Conservation (phyloP, 1,140 invertebrate species). For the Drosophila sechellia region DNA sequence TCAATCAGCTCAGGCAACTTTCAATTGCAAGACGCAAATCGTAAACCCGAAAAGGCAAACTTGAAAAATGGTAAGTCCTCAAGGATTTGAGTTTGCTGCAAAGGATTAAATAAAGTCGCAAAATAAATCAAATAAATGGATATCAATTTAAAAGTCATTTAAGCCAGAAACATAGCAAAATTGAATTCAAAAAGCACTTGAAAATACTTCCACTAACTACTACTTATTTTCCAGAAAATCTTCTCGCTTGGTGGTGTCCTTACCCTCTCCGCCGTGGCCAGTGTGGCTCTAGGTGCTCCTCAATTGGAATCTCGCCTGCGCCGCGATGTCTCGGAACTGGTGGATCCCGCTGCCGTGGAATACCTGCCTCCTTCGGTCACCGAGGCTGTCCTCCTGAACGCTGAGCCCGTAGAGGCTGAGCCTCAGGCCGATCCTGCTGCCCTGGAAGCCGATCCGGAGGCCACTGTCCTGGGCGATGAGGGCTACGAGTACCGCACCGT, state of each 20-base stretch:
- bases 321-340: slow-evolving; percentile 65
- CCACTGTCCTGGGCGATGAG: slow-evolving; percentile 49
- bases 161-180: background rate
- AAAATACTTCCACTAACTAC: background rate
- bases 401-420: slow-evolving; percentile 12
- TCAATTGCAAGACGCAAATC: slow-evolving; percentile 69
- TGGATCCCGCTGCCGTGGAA: slow-evolving; percentile 45
- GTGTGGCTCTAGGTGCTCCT: slow-evolving; percentile 61
- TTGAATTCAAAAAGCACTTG: background rate
- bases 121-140: background rate
- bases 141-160: background rate
- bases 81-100: slow-evolving; percentile 1
- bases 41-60: slow-evolving; percentile 27
- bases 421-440: slow-evolving; percentile 9
- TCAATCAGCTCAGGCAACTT: slow-evolving; percentile 72
- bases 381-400: slow-evolving; percentile 22
- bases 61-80: slow-evolving; percentile 42
- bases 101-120: background rate
- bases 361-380: slow-evolving; percentile 53
- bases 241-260: slow-evolving; percentile 63
- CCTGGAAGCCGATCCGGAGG: slow-evolving; percentile 32
- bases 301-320: slow-evolving; percentile 38
- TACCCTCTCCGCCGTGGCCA: slow-evolving; percentile 70
- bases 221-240: slow-evolving; percentile 61
- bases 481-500: slow-evolving; percentile 78